Conservation (phyloP, 35 echinoderm and acorn worm genomes). For the Apostichopus parvimensis region DNA sequence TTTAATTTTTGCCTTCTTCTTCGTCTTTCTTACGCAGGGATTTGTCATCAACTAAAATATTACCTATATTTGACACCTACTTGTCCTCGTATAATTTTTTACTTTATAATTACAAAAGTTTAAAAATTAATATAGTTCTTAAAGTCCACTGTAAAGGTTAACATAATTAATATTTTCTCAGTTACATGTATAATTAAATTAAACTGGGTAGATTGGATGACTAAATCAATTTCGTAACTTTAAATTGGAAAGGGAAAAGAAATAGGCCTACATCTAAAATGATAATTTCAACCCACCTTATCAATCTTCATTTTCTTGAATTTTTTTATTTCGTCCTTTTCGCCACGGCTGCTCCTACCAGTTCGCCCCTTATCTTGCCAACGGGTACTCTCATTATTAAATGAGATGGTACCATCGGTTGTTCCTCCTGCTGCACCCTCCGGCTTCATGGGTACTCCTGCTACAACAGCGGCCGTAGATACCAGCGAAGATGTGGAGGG, state of each 20-base stretch:
- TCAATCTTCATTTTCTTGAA: slow-evolving; percentile 92
- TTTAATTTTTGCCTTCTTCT: too few relatives aligned
- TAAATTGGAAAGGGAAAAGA: too few relatives aligned
- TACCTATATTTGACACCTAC: too few relatives aligned
- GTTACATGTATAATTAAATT: too few relatives aligned
- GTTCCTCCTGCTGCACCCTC: not conserved
- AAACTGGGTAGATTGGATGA: too few relatives aligned
- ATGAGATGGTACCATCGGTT: slow-evolving; percentile 32
- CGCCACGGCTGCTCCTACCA: slow-evolving; percentile 31
- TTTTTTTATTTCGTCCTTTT: slow-evolving; percentile 83
- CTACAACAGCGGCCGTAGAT: slow-evolving; percentile 47
- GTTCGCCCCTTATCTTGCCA: slow-evolving; percentile 58
- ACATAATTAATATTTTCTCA: not conserved
- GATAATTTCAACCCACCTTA: slow-evolving; percentile 63
- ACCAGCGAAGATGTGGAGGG: slow-evolving; percentile 45
- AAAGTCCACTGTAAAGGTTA: not conserved
- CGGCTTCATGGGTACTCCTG: slow-evolving; percentile 44
- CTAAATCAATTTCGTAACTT: too few relatives aligned
- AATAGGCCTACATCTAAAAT: too few relatives aligned
- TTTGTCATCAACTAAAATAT: too few relatives aligned
- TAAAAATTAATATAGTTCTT: too few relatives aligned
- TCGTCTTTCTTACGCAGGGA: too few relatives aligned
- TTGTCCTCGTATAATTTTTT: too few relatives aligned
- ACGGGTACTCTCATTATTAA: slow-evolving; percentile 30
- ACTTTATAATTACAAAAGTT: too few relatives aligned